Base-by-base conservation (phyloP, 2,888 invertebrate genomes). In the Cabera pusaria region DNA sequence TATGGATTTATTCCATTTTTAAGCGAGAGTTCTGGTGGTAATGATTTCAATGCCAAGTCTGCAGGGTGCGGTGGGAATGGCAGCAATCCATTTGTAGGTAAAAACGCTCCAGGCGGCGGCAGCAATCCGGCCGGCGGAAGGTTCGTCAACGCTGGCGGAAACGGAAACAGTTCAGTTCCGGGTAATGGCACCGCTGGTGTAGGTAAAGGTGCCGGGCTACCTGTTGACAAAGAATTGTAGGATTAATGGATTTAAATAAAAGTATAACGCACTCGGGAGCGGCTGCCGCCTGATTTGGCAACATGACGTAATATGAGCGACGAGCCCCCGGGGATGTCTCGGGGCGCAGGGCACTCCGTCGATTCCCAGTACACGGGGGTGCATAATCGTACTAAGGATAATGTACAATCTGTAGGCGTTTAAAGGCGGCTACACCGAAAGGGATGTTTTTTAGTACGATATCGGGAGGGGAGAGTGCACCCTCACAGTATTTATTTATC, bases 321-420 rank as follows among this genome's bases (percentile, higher is more conserved):
- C 79, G 74, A 75, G 77, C 71, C 88, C 69, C 77, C 27, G 40
- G 84, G 82, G 88, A 78, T 54, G 54, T 68, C 72, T 66, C 62
- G 57, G 58, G 72, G 81, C 77, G 59, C 80, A 63, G 78, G 80
- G 85, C 77, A 84, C 86, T 85, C 77, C 69, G 75, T 59, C 73
- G 78, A 86, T 83, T 86, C 86, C 82, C 87, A 68, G 83, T 78
- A 86, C 87, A 82, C 82, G 85, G 78, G 88, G 88, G 88, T 88
- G 88, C 88, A 88, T 88, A 88, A 88, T 88, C 86, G 84, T 81
- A 86, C 84, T 86, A 85, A 87, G 86, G 88, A 88, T 87, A 88
- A 87, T 88, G 87, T 88, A 88, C 88, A 88, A 88, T 88, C 88
- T 88, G 88, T 87, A 88, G 88, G 86, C 88, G 86, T 88, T 88